These are phyloP conservation scores for Ctenicera cuprea DNA, from an alignment of 2,888 invertebrate genomes.

Conservation along the genomic window DNA sequence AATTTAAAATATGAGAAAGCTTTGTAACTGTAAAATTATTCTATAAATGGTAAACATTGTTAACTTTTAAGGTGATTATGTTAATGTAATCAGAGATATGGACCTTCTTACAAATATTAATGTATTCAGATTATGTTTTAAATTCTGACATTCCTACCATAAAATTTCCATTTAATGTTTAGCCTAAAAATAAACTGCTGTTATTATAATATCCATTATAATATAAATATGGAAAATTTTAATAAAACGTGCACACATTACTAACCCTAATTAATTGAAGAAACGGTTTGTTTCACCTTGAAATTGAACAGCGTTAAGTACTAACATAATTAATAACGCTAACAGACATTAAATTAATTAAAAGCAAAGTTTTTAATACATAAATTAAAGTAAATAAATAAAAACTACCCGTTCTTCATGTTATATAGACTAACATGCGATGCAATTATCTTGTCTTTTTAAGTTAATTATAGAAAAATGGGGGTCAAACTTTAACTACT, in stretches of 20 bases:
- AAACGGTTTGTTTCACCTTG: slow-evolving; percentile 19
- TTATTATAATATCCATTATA: too few relatives aligned
- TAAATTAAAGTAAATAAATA: slow-evolving; percentile 20
- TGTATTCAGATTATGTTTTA: too few relatives aligned
- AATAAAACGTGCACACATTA: neutral
- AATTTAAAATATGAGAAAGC: too few relatives aligned
- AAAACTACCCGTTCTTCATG: slow-evolving; percentile 4
- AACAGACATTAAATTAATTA: slow-evolving; percentile 28
- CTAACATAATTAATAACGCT: slow-evolving; percentile 5
- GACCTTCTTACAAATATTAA: too few relatives aligned
- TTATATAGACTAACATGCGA: slow-evolving; percentile 20
- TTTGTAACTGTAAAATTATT: too few relatives aligned
- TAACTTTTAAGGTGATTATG: too few relatives aligned
- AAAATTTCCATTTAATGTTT: too few relatives aligned
- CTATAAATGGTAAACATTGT: too few relatives aligned
- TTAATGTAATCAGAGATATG: too few relatives aligned
- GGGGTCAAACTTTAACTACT: slow-evolving; percentile 15
- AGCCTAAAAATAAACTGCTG: too few relatives aligned
- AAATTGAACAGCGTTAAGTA: neutral
- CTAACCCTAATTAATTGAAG: slow-evolving; percentile 13
- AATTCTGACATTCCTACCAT: too few relatives aligned
- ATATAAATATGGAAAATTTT: too few relatives aligned
- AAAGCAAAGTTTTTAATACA: slow-evolving; percentile 15
- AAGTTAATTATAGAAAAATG: slow-evolving; percentile 18
- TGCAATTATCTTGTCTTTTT: slow-evolving; percentile 21